Percentiles rank a stretch among this genome's conserved stretches.
These are phyloP conservation scores for Lerema accius DNA, from an alignment of 1,140 invertebrate species.

Conservation along the genomic window DNA sequence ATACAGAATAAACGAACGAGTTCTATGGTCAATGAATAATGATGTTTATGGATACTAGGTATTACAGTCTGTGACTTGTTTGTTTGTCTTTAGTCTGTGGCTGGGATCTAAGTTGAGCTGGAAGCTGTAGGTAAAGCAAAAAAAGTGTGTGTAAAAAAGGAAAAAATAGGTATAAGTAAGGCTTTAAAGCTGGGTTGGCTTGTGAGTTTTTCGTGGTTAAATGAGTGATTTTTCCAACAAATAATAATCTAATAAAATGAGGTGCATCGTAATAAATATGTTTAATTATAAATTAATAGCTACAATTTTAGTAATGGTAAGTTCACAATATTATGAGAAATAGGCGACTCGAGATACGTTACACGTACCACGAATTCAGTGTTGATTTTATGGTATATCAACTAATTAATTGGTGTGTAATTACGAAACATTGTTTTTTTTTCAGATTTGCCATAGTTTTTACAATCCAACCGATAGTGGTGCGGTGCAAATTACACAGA, in stretches of 20 bases:
- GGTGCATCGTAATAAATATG: conserved; percentile 37
- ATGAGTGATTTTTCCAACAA: background rate
- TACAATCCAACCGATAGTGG: conserved; percentile 88
- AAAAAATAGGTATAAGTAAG: background rate
- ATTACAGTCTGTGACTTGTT: too few species aligned
- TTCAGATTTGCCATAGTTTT: conserved; percentile 85
- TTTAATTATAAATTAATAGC: conserved; percentile 46
- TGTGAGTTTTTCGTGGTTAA: background rate
- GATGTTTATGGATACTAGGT: too few species aligned
- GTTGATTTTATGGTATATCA: conserved; percentile 70
- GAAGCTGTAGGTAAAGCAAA: too few species aligned
- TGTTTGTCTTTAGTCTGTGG: too few species aligned
- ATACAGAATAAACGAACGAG: too few species aligned
- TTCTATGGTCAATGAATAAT: too few species aligned
- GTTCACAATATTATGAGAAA: conserved; percentile 35
- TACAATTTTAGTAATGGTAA: conserved; percentile 65
- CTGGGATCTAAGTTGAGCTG: too few species aligned
- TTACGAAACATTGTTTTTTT: conserved; percentile 73
- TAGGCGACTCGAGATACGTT: conserved; percentile 28
- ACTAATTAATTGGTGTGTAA: conserved; percentile 58
- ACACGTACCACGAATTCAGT: conserved; percentile 47
- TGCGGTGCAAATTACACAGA: conserved; percentile 88
- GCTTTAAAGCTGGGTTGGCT: background rate
- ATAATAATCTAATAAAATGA: conserved; percentile 7
- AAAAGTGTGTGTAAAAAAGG: too few species aligned